Conservation (phyloP, 92 coral and sea anemone genomes). For the Paramuricea clavata region DNA sequence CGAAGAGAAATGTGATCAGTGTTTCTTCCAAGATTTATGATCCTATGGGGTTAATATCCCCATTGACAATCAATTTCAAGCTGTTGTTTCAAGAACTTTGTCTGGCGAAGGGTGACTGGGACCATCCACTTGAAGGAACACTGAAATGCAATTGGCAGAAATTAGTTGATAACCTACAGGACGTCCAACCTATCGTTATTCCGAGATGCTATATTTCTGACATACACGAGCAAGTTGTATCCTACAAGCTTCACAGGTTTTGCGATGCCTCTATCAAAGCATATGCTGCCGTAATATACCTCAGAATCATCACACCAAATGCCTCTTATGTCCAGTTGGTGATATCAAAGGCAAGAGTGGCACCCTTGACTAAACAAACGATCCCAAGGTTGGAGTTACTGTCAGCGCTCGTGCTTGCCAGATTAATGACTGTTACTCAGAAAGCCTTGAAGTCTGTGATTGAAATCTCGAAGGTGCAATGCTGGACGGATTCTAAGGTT, state of each 20-base stretch:
- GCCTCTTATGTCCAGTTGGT: conserved; percentile 40
- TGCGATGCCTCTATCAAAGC: conserved; percentile 56
- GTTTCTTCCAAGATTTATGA: conserved; percentile 58
- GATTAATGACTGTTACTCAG: conserved; percentile 39
- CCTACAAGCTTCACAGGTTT: conserved; percentile 55
- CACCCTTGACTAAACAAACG: conserved; percentile 51
- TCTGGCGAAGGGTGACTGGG: conserved; percentile 53
- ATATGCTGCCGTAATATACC: conserved; percentile 63
- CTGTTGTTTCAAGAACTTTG: conserved; percentile 61
- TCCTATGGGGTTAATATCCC: conserved; percentile 60
- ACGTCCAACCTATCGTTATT: conserved; percentile 23
- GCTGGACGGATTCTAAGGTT: conserved; percentile 68
- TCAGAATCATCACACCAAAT: conserved; percentile 46
- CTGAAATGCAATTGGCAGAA: conserved; percentile 44
- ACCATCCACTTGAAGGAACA: conserved; percentile 45
- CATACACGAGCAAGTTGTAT: conserved; percentile 24
- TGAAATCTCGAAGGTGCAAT: conserved; percentile 33
- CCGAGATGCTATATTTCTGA: conserved; percentile 47
- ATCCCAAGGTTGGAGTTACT: conserved; percentile 60
- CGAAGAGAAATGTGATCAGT: too few species aligned
- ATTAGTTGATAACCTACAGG: conserved; percentile 38
- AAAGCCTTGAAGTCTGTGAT: conserved; percentile 48
- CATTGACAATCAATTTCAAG: conserved; percentile 47
- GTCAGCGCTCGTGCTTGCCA: conserved; percentile 56
- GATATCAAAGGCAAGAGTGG: conserved; percentile 57